phyloP scores from a whole-genome alignment of 1,140 invertebrate genomes.

The Brachionus plicatilis region DNA sequence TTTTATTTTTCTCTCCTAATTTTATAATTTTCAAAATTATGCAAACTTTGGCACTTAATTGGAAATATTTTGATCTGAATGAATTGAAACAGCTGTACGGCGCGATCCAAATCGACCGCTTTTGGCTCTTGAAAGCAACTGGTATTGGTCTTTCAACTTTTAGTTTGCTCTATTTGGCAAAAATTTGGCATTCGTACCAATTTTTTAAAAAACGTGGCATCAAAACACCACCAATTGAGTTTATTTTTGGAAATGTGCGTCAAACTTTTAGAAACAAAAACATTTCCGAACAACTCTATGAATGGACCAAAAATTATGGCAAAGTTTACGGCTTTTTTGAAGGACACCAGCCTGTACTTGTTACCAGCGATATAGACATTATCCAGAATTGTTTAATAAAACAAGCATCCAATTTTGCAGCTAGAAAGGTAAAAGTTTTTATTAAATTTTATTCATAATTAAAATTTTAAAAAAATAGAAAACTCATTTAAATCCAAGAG shows the following conservation, averaged over 20 bases:
- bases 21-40: too few species aligned
- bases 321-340: conserved; percentile 56
- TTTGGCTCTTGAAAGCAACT: too few species aligned
- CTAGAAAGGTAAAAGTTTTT: conserved; percentile 49
- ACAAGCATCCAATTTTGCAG: conserved; percentile 56
- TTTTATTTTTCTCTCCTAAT: too few species aligned
- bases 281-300: not conserved
- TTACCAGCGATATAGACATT: conserved; percentile 53
- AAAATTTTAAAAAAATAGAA: too few species aligned
- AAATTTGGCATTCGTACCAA: conserved; percentile 12
- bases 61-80: too few species aligned
- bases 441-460: not conserved
- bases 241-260: too few species aligned
- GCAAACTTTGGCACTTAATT: too few species aligned
- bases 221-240: not conserved
- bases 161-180: not conserved
- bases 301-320: conserved; percentile 54
- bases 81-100: too few species aligned
- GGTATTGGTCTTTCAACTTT: too few species aligned
- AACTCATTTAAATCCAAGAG: too few species aligned
- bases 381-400: conserved; percentile 56
- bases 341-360: conserved; percentile 52
- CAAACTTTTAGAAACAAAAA: not conserved
- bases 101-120: too few species aligned
- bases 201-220: conserved; percentile 16